Evolutionary conservation across 2,113 vertebrate genomes (phyloP).

Genomic region (Sapajus apella): DNA sequence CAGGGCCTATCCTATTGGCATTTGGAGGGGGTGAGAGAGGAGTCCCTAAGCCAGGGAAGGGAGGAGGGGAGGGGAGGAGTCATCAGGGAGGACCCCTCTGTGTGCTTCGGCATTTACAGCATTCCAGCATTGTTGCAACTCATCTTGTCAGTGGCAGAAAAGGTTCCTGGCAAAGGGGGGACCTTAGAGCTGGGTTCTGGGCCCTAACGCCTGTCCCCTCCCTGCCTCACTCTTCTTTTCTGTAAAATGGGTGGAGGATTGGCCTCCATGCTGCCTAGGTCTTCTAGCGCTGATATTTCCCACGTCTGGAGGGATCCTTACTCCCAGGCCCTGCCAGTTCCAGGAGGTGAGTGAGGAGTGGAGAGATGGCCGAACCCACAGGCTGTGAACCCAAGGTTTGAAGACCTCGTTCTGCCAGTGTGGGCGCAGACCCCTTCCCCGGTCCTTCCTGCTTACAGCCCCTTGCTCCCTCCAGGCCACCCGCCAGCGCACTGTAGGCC

Average conservation of each 20-base stretch:
- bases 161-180: neutral
- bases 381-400: neutral
- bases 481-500: neutral
- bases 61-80: too few relatives aligned
- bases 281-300: neutral
- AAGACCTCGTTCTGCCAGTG: neutral
- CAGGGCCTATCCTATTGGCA: too few relatives aligned
- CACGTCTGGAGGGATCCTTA: neutral
- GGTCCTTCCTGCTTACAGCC: neutral
- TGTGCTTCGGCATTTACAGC: neutral
- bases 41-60: neutral
- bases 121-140: neutral
- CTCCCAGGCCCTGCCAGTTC: neutral
- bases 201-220: neutral
- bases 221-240: neutral
- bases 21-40: neutral
- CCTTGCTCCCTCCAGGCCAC: neutral
- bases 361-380: too few relatives aligned
- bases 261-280: neutral
- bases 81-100: neutral
- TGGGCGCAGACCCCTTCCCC: neutral
- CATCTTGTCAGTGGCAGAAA: neutral
- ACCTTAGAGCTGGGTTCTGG: neutral
- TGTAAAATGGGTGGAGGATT: neutral
- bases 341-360: neutral